phyloP scores from a whole-genome alignment of 1,140 invertebrate species.

The Sinonovacula constricta region DNA sequence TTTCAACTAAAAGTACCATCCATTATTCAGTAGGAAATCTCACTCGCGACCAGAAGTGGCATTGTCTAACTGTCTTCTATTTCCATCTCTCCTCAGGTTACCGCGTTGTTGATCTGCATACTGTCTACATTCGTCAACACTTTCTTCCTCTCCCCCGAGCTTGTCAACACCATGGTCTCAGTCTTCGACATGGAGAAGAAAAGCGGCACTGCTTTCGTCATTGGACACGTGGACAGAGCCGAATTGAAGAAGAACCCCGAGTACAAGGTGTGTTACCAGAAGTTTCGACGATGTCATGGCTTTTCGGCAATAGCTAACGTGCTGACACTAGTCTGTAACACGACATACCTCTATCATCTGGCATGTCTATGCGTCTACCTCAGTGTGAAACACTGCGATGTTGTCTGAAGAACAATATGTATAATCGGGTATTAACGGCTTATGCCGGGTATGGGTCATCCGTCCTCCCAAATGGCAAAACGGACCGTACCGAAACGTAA shows the following conservation, averaged over 20 bases:
- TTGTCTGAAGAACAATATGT: no score
- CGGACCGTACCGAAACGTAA: no score
- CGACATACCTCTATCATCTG: constrained; percentile 27
- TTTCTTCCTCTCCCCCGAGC: constrained; percentile 23
- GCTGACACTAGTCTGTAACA: constrained; percentile 29
- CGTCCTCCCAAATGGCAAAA: no score
- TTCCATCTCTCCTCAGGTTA: constrained; percentile 12
- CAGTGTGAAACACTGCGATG: neutral
- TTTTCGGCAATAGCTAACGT: constrained; percentile 18
- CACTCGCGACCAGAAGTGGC: no score
- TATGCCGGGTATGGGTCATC: no score
- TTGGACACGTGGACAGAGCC: constrained; percentile 33
- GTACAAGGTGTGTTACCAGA: constrained; percentile 15
- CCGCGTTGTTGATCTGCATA: neutral
- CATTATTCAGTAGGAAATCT: no score
- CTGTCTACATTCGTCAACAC: constrained; percentile 41
- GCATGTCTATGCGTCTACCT: neutral
- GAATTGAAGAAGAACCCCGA: constrained; percentile 35
- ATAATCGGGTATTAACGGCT: no score
- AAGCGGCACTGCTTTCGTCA: constrained; percentile 2
- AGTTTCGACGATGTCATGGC: constrained; percentile 25
- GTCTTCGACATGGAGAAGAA: constrained; percentile 44
- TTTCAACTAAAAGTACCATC: no score
- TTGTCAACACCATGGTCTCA: constrained; percentile 35
- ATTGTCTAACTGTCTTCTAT: no score